A percentile compares a stretch with the other conserved stretches of the same genome.
Evolutionary conservation across 1,140 invertebrate species (phyloP).

Genomic region (Penaeus indicus): DNA sequence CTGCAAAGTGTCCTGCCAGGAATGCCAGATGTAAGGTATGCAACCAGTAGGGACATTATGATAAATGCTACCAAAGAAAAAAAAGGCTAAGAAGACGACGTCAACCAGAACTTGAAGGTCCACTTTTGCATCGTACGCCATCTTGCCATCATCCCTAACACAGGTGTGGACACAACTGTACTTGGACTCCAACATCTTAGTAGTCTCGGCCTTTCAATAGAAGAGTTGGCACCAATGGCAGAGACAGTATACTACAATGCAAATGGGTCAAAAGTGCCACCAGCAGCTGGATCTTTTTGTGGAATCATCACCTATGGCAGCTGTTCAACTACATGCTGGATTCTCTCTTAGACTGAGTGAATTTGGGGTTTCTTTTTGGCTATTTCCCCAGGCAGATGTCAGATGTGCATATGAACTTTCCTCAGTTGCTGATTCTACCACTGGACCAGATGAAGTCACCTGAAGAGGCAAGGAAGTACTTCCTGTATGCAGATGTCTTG

Average conservation of each 20-base stretch:
- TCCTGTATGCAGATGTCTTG: background rate
- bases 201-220: background rate
- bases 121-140: background rate
- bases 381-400: no score
- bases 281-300: no score
- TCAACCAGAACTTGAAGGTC: background rate
- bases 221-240: background rate
- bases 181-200: background rate
- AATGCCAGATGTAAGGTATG: no score
- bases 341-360: background rate
- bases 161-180: background rate
- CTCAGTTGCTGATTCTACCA: background rate
- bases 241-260: background rate
- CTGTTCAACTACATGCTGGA: background rate
- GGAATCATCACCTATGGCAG: background rate
- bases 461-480: slow-evolving; percentile 13
- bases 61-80: background rate
- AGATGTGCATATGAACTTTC: background rate
- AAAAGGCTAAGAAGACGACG: background rate
- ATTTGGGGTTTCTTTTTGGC: background rate
- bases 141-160: background rate
- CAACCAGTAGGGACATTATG: no score
- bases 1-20: no score
- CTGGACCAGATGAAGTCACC: background rate
- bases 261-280: background rate